Evolutionary conservation across 2,113 vertebrate genomes (phyloP).

Genomic region (Leucopsar rothschildi): DNA sequence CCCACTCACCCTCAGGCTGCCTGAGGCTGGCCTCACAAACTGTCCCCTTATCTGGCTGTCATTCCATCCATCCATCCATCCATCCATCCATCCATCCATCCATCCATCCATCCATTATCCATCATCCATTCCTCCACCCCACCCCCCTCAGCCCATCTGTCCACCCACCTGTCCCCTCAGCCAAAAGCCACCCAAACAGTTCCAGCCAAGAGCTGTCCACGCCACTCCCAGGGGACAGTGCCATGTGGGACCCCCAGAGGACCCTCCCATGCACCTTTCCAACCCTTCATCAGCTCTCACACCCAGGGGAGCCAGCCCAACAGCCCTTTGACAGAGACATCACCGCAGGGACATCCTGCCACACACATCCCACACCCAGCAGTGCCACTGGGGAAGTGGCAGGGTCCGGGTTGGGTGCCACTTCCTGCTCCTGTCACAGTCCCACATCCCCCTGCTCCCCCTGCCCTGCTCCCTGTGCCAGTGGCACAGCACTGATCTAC

Average conservation of each 20-base stretch:
- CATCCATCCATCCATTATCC: too few relatives aligned
- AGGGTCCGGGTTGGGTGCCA: accelerated
- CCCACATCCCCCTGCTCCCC: not conserved
- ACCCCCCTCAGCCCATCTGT: not conserved
- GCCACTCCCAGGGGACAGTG: not conserved
- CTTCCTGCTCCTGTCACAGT: not conserved
- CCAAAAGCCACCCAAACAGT: not conserved
- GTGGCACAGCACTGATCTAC: not conserved
- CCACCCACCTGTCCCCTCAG: not conserved
- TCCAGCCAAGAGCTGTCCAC: not conserved
- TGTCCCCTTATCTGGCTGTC: not conserved
- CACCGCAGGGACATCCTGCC: accelerated
- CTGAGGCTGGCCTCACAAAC: not conserved
- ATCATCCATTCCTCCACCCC: not conserved
- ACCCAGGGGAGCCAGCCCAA: accelerated
- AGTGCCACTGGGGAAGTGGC: not conserved
- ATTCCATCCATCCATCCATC: too few relatives aligned
- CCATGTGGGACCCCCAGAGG: too few relatives aligned
- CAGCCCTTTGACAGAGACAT: accelerated
- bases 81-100: not conserved
- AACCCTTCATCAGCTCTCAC: accelerated
- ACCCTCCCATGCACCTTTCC: accelerated
- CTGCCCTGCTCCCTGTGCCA: accelerated
- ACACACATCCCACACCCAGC: accelerated
- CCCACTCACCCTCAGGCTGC: not conserved